Evolutionary conservation across 2,797 vertebrate genomes (phyloP).

Genomic region (Halcyon badia): DNA sequence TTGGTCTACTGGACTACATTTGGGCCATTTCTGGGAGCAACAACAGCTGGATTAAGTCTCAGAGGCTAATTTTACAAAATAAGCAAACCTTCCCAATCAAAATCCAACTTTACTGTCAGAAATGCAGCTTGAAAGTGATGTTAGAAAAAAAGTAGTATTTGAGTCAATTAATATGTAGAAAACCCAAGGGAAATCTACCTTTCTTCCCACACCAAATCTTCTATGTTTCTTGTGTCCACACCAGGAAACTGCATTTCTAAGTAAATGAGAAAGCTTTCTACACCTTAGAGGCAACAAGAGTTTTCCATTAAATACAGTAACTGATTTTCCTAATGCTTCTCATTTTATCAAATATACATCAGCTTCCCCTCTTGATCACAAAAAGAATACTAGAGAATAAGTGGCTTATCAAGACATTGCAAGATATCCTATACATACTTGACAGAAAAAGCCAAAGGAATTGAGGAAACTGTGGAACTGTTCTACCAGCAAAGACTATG

Average conservation of each 20-base stretch:
- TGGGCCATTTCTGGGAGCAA: conserved; percentile 4
- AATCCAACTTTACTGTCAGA: background rate
- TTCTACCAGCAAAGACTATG: background rate
- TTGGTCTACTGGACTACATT: background rate
- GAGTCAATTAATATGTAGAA: background rate
- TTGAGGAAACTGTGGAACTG: background rate
- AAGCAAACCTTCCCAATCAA: background rate
- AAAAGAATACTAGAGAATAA: background rate
- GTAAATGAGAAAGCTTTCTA: background rate
- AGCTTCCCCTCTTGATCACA: background rate
- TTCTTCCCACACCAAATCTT: background rate
- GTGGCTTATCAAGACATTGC: background rate
- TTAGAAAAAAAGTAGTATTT: background rate
- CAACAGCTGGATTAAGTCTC: background rate
- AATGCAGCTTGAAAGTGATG: background rate
- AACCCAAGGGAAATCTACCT: background rate
- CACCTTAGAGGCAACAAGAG: background rate
- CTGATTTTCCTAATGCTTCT: background rate
- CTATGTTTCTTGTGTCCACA: background rate
- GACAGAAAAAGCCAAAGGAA: background rate
- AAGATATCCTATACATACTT: background rate
- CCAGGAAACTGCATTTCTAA: background rate
- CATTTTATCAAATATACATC: background rate
- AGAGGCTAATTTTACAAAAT: background rate
- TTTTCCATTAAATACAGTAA: background rate